phyloP scores from a whole-genome alignment of 2,797 vertebrate species.

The Tauraco hartlaubi region DNA sequence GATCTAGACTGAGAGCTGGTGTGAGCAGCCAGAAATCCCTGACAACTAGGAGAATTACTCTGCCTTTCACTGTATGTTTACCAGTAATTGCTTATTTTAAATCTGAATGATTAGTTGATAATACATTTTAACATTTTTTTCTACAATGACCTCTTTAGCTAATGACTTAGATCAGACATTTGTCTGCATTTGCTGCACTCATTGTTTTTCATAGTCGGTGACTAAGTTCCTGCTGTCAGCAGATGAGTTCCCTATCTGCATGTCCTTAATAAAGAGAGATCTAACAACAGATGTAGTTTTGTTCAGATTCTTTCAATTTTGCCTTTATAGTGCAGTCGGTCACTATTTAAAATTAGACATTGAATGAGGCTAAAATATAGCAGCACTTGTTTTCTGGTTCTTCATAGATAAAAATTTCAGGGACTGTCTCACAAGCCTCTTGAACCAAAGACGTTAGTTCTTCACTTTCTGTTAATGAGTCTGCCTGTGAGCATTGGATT shows the following conservation, averaged over 20 bases:
- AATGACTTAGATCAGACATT: not conserved
- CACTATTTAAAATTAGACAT: not conserved
- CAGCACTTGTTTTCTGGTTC: not conserved
- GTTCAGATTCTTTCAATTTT: not conserved
- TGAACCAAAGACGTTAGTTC: not conserved
- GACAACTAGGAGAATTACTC: not conserved
- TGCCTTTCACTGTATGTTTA: slow-evolving; percentile 8
- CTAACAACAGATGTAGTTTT: not conserved
- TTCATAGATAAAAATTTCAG: not conserved
- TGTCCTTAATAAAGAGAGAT: not conserved
- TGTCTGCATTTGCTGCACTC: not conserved
- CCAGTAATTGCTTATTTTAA: not conserved
- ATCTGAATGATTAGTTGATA: not conserved
- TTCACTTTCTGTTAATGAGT: not conserved
- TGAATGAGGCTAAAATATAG: not conserved
- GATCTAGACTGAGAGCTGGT: not conserved
- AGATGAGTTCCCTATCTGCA: not conserved
- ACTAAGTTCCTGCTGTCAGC: not conserved
- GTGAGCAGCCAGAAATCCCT: not conserved
- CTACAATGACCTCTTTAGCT: not conserved
- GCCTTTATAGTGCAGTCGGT: not conserved
- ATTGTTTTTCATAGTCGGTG: not conserved
- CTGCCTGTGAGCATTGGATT: not conserved
- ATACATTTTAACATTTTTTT: not conserved
- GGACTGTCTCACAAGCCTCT: not conserved